Conservation (phyloP, 2,113 vertebrate species). For the Hylia prasina region DNA sequence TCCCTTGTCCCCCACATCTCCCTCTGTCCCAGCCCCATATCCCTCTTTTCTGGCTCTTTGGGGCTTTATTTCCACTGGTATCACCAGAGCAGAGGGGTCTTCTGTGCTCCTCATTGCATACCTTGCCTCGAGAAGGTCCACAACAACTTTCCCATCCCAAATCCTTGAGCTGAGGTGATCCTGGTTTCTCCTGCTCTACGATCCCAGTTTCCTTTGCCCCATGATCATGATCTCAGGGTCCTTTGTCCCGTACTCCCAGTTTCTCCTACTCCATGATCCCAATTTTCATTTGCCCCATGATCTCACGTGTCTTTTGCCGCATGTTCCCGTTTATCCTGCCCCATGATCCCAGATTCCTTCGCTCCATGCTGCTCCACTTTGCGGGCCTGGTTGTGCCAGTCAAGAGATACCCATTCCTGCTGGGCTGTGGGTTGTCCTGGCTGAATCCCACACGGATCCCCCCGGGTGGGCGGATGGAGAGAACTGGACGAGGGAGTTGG, state of each 20-base stretch:
- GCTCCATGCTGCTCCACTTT: background rate
- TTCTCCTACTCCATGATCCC: background rate
- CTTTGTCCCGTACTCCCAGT: background rate
- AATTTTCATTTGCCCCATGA: background rate
- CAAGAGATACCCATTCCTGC: background rate
- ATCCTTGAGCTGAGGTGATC: background rate
- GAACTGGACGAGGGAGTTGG: background rate
- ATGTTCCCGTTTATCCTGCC: background rate
- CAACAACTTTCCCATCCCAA: background rate
- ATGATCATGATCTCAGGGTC: no score
- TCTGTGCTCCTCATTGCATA: rapidly evolving
- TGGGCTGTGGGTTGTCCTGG: background rate
- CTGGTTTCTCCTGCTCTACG: no score
- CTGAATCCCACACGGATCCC: background rate
- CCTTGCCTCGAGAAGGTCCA: background rate
- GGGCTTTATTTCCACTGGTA: background rate
- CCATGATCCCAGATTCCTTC: background rate
- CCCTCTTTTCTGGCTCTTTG: background rate
- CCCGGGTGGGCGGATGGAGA: no score
- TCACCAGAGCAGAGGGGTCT: background rate
- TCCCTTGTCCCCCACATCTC: no score
- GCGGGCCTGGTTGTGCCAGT: background rate
- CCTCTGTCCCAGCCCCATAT: no score
- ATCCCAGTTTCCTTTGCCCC: background rate
- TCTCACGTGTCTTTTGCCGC: background rate